Evolutionary conservation across 1,140 invertebrate species (phyloP), one percentile per base, ranked within the genome.

Genomic region (Galleria mellonella): DNA sequence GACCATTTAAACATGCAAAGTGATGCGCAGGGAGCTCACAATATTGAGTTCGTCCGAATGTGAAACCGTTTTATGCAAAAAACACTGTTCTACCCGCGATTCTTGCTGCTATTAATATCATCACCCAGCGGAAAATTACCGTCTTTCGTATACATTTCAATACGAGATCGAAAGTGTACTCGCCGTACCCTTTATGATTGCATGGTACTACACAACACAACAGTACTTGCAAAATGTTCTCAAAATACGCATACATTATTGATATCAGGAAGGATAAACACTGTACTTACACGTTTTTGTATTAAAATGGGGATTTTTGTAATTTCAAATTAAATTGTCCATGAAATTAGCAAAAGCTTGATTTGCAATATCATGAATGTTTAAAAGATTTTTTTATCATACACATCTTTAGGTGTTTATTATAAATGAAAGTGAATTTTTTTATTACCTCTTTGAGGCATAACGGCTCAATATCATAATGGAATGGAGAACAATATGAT

Each of bases 131-230:
- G 67, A 82, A 82, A 84, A 84, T 82, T 79, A 61, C 62, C 68
- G 68, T 57, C 64, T 77, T 77, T 69, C 66, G 63, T 75, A 62
- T 72, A 69, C 70, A 79, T 81, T 72, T 77, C 62, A 76, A 82
- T 75, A 61, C 46, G 38, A 67, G 46, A 77, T 74, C 61, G 64
- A 76, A 72, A 71, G 64, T 68, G 57, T 49, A 56, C 45, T 52
- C 48, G 6, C 17, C 65, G 50, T 66, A 46, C 60, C 47, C 45
- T 65, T 61, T 74, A 67, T 55, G 60, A 50, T 49, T 53, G 54
- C 58, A 59, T 65, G 63, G 51, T 56, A 72, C 54, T 59, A 51
- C 52, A 51, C n/a, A n/a, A n/a, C n/a, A 65, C 45, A 52, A 55
- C 36, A 50, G 38, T 62, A 55, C 54, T 52, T 54, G 61, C 49